phyloP scores from a whole-genome alignment of 1,140 invertebrate species.

The Linepithema humile region DNA sequence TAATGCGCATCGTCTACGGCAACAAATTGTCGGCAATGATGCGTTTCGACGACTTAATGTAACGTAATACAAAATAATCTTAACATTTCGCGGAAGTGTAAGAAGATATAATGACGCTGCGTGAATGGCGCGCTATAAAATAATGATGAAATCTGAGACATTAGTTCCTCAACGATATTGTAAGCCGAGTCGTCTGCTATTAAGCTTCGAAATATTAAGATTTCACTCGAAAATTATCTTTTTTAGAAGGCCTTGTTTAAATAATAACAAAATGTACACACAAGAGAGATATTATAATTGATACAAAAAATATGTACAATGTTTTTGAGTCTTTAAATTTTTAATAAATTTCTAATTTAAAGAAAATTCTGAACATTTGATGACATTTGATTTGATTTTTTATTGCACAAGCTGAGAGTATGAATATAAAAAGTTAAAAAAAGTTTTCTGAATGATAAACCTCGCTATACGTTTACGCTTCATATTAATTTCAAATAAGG shows the following conservation, averaged over 20 bases:
- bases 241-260: neutral
- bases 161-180: neutral
- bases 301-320: neutral
- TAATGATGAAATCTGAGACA: conserved; percentile 19
- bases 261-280: neutral
- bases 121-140: conserved; percentile 7
- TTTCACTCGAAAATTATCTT: neutral
- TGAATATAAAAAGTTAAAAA: no score
- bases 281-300: no score
- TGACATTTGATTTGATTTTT: neutral
- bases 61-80: conserved; percentile 36
- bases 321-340: neutral
- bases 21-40: conserved; percentile 49
- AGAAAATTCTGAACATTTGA: neutral
- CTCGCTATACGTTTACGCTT: neutral
- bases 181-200: neutral
- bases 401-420: neutral
- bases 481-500: neutral
- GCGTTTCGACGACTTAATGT: conserved; percentile 40
- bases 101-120: neutral
- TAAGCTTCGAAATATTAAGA: neutral
- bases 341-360: neutral
- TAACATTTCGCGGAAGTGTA: conserved; percentile 25
- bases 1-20: conserved; percentile 25
- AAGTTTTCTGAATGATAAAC: neutral